A percentile compares a stretch with the other conserved stretches of the same genome.
phyloP scores from a whole-genome alignment of 2,888 invertebrate genomes.

The Amiota mariae region DNA sequence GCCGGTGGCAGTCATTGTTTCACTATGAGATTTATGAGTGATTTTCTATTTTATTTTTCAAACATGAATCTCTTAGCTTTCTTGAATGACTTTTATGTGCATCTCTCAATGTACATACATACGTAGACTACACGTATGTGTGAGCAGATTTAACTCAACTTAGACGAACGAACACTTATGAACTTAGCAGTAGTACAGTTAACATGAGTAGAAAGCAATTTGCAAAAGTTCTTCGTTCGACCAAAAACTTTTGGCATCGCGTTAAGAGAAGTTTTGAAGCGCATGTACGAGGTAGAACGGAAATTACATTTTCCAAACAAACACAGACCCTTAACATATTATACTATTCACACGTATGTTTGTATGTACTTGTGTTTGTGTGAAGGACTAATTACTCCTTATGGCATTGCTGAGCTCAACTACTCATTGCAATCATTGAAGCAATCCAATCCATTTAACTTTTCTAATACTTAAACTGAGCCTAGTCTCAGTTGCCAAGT shows the following conservation, averaged over 20 bases:
- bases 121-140: background rate
- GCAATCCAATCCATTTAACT: constrained; percentile 20
- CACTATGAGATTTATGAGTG: too few species aligned
- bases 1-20: too few species aligned
- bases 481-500: background rate
- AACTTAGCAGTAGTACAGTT: too few species aligned
- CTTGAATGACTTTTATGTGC: too few species aligned
- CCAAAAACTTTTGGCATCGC: too few species aligned
- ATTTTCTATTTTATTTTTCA: too few species aligned
- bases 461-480: constrained; percentile 23
- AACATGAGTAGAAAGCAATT: too few species aligned
- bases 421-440: background rate
- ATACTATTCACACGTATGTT: background rate
- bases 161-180: background rate
- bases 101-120: too few species aligned
- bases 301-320: constrained; percentile 56
- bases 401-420: background rate
- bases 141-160: constrained; percentile 2
- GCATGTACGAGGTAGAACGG: constrained; percentile 45
- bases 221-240: too few species aligned
- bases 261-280: constrained; percentile 17
- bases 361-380: too few species aligned
- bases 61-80: too few species aligned
- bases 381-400: background rate
- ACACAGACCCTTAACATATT: background rate